phyloP scores from a whole-genome alignment of 1,140 invertebrate genomes.

The Drosophila guanche region DNA sequence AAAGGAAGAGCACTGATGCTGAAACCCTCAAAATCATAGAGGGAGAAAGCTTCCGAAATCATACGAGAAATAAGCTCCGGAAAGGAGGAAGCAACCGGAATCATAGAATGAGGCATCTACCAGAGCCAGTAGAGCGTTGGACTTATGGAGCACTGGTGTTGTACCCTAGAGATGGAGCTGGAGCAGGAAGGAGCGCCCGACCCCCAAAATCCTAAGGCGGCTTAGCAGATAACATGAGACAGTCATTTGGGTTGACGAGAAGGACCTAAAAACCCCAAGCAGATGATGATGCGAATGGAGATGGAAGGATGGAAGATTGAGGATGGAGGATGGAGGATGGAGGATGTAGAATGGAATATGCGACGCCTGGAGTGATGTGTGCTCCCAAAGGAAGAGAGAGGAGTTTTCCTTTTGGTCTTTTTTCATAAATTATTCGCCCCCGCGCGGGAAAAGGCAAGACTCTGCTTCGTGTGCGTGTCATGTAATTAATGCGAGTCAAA shows the following conservation, averaged over 20 bases:
- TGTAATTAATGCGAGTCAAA: conserved; percentile 79
- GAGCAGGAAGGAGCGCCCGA: too few species aligned
- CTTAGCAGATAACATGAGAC: conserved; percentile 80
- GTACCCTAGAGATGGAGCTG: too few species aligned
- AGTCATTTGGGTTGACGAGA: conserved; percentile 77
- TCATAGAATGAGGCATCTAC: conserved; percentile 21
- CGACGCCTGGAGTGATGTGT: not conserved
- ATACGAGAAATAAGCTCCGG: too few species aligned
- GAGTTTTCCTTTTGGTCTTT: too few species aligned
- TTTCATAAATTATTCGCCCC: too few species aligned
- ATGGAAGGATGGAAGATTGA: not conserved
- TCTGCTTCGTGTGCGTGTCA: conserved; percentile 59
- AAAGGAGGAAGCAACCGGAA: not conserved
- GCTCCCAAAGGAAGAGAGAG: conserved; percentile 14
- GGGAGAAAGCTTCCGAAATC: conserved; percentile 42
- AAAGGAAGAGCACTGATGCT: conserved; percentile 14
- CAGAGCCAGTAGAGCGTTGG: conserved; percentile 17
- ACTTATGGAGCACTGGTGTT: too few species aligned
- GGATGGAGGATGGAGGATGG: not conserved
- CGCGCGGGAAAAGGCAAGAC: not conserved
- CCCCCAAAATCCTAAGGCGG: conserved; percentile 49
- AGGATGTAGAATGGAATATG: not conserved
- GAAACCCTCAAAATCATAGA: not conserved
- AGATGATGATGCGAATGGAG: conserved; percentile 33
- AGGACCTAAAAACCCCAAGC: conserved; percentile 33